Percentiles rank a stretch among this genome's conserved stretches.
Evolutionary conservation across 2,113 vertebrate species (phyloP).

Genomic region (Phyllostomus discolor): DNA sequence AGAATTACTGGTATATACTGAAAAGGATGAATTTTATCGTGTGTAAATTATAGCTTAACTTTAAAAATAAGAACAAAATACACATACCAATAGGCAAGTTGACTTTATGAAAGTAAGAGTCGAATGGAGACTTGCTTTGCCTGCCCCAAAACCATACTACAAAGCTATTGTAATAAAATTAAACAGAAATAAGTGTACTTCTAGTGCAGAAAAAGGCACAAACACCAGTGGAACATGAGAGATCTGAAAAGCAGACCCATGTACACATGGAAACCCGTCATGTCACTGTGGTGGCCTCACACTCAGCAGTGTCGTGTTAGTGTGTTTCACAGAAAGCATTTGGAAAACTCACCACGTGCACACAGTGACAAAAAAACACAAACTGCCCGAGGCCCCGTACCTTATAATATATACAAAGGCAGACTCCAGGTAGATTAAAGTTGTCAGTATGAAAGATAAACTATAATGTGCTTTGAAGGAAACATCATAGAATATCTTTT

Average conservation of each 20-base stretch:
- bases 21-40: background rate
- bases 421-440: background rate
- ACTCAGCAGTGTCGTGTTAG: background rate
- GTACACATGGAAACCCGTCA: background rate
- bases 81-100: too few relatives aligned
- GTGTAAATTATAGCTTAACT: background rate
- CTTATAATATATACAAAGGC: background rate
- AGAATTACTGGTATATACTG: background rate
- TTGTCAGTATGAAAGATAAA: background rate
- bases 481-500: background rate
- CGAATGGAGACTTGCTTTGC: background rate
- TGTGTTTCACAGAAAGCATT: background rate
- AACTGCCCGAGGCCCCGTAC: too few relatives aligned
- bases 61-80: background rate
- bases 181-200: background rate
- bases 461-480: background rate
- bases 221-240: background rate
- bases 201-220: background rate
- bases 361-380: background rate
- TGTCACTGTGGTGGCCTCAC: background rate
- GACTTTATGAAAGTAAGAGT: background rate
- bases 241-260: background rate
- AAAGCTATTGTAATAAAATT: background rate
- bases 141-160: background rate
- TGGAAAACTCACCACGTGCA: background rate